Conservation (phyloP, 1,140 invertebrate species). For the Drosophila virilis region DNA sequence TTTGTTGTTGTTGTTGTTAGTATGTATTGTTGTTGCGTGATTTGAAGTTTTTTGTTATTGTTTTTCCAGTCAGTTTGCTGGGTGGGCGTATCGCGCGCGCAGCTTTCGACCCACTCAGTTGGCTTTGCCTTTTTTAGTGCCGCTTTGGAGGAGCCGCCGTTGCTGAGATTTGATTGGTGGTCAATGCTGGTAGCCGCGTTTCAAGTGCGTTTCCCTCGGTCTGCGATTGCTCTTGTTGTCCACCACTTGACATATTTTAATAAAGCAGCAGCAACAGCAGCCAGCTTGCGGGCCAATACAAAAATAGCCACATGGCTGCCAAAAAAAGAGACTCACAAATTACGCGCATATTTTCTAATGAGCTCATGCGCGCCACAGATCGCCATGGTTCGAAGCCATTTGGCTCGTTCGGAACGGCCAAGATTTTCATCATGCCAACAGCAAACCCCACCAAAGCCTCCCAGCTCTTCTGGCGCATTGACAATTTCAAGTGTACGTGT, state of each 20-base stretch:
- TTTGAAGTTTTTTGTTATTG: conserved; percentile 77
- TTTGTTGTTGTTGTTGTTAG: conserved; percentile 48
- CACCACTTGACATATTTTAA: conserved; percentile 79
- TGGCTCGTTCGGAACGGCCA: conserved; percentile 50
- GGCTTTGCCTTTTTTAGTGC: conserved; percentile 66
- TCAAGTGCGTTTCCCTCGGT: conserved; percentile 56
- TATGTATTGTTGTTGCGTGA: conserved; percentile 63
- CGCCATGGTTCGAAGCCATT: conserved; percentile 68
- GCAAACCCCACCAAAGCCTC: neutral
- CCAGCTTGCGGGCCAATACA: conserved; percentile 27
- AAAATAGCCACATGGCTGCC: conserved; percentile 48
- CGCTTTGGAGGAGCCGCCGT: conserved; percentile 58
- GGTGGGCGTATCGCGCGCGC: conserved; percentile 68
- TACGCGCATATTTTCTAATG: conserved; percentile 82
- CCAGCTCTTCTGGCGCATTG: conserved; percentile 13
- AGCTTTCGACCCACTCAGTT: conserved; percentile 65
- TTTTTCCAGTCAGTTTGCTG: conserved; percentile 40
- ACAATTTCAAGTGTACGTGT: conserved; percentile 33
- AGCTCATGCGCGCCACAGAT: conserved; percentile 69
- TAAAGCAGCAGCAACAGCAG: conserved; percentile 38
- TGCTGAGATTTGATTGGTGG: conserved; percentile 72
- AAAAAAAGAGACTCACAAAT: conserved; percentile 61
- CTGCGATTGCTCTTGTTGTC: conserved; percentile 2
- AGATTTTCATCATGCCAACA: conserved; percentile 2
- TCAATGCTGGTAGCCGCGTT: conserved; percentile 65